These are phyloP conservation scores for Asteroscopus sphinx DNA, from an alignment of 2,888 invertebrate species.

Conservation along the genomic window DNA sequence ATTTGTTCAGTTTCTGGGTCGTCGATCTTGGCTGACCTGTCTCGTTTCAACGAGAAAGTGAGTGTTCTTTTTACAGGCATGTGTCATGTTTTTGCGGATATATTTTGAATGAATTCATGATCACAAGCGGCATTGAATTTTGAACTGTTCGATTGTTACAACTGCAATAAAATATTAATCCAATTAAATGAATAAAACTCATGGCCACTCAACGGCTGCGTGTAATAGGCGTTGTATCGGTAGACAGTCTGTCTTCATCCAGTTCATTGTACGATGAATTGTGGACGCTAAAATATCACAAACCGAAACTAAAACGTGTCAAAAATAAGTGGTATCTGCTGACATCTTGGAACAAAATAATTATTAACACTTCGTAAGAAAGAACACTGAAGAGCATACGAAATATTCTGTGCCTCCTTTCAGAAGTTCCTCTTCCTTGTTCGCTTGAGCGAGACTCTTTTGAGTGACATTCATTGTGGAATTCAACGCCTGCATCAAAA, in stretches of 20 bases:
- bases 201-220: slow-evolving; percentile 23
- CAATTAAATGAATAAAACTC: slow-evolving; percentile 40
- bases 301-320: slow-evolving; percentile 75
- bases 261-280: slow-evolving; percentile 76
- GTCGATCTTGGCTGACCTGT: slow-evolving; percentile 81
- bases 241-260: slow-evolving; percentile 71
- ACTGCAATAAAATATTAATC: slow-evolving; percentile 15
- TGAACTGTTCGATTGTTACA: slow-evolving; percentile 1
- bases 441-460: slow-evolving; percentile 20
- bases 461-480: slow-evolving; percentile 11
- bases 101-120: slow-evolving; percentile 14
- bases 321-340: slow-evolving; percentile 49
- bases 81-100: slow-evolving; percentile 30
- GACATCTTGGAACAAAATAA: slow-evolving; percentile 48
- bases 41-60: slow-evolving; percentile 62
- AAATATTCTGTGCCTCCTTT: slow-evolving; percentile 20
- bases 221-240: slow-evolving; percentile 42
- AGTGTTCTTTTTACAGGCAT: slow-evolving; percentile 59
- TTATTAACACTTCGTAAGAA: slow-evolving; percentile 39
- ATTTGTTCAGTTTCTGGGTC: slow-evolving; percentile 79
- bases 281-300: slow-evolving; percentile 71
- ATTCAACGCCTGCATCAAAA: slow-evolving; percentile 5
- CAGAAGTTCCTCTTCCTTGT: slow-evolving; percentile 21
- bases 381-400: slow-evolving; percentile 24
- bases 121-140: background rate